Evolutionary conservation across 2,113 vertebrate species (phyloP), one percentile per base, ranked within the genome.

Genomic region (Holacanthus passer): DNA sequence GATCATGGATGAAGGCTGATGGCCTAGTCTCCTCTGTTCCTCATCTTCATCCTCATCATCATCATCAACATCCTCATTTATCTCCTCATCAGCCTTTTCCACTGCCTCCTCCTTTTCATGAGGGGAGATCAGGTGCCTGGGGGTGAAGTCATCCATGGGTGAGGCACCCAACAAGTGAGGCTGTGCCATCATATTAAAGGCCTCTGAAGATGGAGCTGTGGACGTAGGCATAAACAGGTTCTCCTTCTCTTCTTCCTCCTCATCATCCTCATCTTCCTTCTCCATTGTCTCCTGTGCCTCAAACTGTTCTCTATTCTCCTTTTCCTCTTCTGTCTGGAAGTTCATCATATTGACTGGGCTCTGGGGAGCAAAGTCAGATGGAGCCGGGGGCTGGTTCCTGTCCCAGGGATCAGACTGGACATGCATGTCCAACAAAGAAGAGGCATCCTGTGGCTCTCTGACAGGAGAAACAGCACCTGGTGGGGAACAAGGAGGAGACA

Each of bases 61-160:
- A 0, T 94, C 91, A 2, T 94, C 91, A 2, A 88, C 87, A 27
- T 96, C 95, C 35, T 95, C 94, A 41, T 96, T 96, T 68, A 94
- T 94, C 82, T 96, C 95, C 70, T 95, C 90, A n/a, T 96, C 95
- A 1, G 94, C 95, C 82, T 96, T 95, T 59, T 95, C 95, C 41
- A 95, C 93, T 0, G 93, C 94, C 47, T 90, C 94, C 73, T 95
- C 94, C 56, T 87, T 89, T 27, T 93, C 94, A 56, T 87, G 88
- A 52, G 89, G 87, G 2, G 93, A 94, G 16, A 73, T 56, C 48
- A 88, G 84, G 24, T 80, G 76, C n/a, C 35, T 72, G 4, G 65
- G 60, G 43, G 32, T 70, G 39, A 91, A 86, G n/a, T 86, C 79
- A 32, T 86, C 91, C 20, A 77, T 41, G 16, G 77, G 68, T 0